Base-by-base conservation (phyloP, 2,888 invertebrate genomes). In the Synanthedon myopaeformis region DNA sequence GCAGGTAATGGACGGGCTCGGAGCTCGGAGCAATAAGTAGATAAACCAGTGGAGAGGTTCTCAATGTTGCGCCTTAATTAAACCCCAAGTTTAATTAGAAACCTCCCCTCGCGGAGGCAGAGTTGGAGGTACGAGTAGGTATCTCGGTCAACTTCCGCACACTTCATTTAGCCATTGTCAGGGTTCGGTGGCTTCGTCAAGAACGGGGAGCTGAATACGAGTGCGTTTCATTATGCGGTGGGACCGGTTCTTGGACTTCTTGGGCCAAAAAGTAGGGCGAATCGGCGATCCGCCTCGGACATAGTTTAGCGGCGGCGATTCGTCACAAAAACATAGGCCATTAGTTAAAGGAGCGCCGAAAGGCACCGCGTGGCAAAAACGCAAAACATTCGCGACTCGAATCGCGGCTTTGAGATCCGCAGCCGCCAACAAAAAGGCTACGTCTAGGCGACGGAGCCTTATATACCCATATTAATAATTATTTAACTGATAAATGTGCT, bases 361-460 rank as follows among this genome's bases (percentile, higher is more conserved):
- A 76, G 72, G 69, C 66, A 66, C 72, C 74, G 76, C 73, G 61
- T 56, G 59, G 64, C 64, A 82, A 81, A 79, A 81, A 80, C 74
- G 60, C 64, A 69, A 69, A 69, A 65, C 64, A 65, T 61, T 61
- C 62, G 64, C 59, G 59, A 58, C 51, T 56, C 59, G 58, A 53
- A 48, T 59, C 60, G 59, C 51, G 54, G 65, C 72, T 70, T 67
- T 69, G 70, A 57, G 63, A 55, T 58, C 63, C 58, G 58, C 62
- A 52, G 54, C 56, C 55, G 59, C 55, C 52, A 54, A 35, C 35
- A 35, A 35, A 35, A 35, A 35, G 35, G 10, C 35, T 35, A 35
- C 35, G 35, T 35, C 35, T 35, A 35, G 35, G 35, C 35, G 35
- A 35, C 35, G 35, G 35, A 35, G 35, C 35, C 10, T 10, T 2